These are phyloP conservation scores for Pterois miles DNA, from an alignment of 2,797 vertebrate species.

Conservation along the genomic window DNA sequence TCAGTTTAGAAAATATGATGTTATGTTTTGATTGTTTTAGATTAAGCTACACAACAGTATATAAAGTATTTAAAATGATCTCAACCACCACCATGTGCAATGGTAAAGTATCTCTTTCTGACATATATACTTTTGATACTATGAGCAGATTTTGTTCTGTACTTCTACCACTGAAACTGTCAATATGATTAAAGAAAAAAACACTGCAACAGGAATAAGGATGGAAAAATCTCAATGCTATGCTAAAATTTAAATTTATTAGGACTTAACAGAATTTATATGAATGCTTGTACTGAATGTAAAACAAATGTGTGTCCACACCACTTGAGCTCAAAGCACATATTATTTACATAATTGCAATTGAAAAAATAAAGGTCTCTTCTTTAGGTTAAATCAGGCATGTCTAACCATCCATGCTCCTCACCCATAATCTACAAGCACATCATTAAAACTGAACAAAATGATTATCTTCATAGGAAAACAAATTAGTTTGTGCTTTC, in stretches of 20 bases:
- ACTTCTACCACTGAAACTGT: background rate
- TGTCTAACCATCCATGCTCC: constrained; percentile 9
- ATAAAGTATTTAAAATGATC: background rate
- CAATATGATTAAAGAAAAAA: background rate
- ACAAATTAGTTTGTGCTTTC: constrained; percentile 19
- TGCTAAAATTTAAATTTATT: constrained; percentile 26
- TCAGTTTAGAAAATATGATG: background rate
- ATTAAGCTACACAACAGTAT: background rate
- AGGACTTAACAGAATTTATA: background rate
- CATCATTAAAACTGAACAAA: constrained; percentile 61
- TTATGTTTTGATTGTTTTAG: background rate
- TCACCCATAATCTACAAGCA: constrained; percentile 14
- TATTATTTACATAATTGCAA: constrained; percentile 39
- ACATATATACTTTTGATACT: background rate
- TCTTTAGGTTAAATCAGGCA: constrained; percentile 54
- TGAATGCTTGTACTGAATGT: background rate
- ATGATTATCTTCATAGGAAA: constrained; percentile 2
- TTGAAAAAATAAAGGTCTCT: constrained; percentile 9
- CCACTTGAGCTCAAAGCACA: constrained; percentile 27
- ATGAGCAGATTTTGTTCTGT: too few relatives aligned
- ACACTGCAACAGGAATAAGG: background rate
- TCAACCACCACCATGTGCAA: background rate
- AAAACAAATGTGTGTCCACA: background rate
- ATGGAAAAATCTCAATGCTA: background rate
- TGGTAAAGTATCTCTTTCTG: background rate